Base-by-base conservation (phyloP, 1,140 invertebrate genomes). In the Heliconius congener region DNA sequence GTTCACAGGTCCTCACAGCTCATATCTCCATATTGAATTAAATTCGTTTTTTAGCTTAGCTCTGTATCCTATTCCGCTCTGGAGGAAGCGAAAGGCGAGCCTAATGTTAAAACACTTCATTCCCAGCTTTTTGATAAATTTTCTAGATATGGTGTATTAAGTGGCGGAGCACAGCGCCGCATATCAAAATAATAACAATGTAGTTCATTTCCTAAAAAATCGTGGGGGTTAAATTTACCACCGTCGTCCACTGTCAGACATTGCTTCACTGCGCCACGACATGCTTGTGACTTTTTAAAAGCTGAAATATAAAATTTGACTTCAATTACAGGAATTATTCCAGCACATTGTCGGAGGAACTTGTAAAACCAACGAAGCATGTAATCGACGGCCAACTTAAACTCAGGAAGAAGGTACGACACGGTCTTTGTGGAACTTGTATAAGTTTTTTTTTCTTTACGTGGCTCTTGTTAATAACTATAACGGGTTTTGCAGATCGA, bases 321-420 rank as follows among this genome's bases (percentile, higher is more conserved):
- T 9, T 23, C 18, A 0, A 76, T 87, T 89, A 72, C 90, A 97
- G 97, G 90, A 96, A 96, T 88, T 96, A 98, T 91, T 97, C 97
- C 76, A 95, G 95, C 77, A 96, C 97, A 23, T 93, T 99, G 8
- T 94, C 96, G 74, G 98, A 99, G 84, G 98, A 99, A 90, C 96
- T 99, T 70, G 97, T 98, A 16, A 98, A 98, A 95, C 98, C 98
- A 71, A 95, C 99, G 81, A 97, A 97, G 91, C 94, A 93, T 71
- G 93, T 97, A 37, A 95, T 96, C 11, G 96, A 97, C 82, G 95
- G 94, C 83, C 98, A 98, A 88, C 96, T 97, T 85, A 97, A 97
- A 93, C 96, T 88, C 92, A 97, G 95, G 96, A 98, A 96, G 95
- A 96, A 89, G 95, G 96, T 89, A 95, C 76, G 72, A 9, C 46